phyloP scores from a whole-genome alignment of 1,140 invertebrate genomes.

The Pollicipes pollicipes region DNA sequence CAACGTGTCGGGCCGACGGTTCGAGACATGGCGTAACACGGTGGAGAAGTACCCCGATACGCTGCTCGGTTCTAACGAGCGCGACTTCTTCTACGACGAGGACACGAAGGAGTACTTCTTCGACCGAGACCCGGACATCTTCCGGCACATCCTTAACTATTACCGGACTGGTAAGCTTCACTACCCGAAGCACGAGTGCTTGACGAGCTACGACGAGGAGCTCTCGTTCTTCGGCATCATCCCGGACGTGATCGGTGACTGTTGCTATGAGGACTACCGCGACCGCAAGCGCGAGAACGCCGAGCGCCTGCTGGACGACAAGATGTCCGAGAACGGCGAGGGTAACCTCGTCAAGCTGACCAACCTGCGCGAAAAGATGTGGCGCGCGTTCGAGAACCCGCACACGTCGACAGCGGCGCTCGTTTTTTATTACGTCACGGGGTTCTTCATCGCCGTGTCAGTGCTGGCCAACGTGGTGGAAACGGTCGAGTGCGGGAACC shows the following conservation, averaged over 20 bases:
- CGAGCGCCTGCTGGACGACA: slow-evolving; percentile 85
- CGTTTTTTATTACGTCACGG: slow-evolving; percentile 99
- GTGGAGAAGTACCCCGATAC: slow-evolving; percentile 99
- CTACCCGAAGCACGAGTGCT: no score
- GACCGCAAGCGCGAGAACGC: slow-evolving; percentile 97
- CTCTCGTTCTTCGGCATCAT: slow-evolving; percentile 97
- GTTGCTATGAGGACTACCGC: no score
- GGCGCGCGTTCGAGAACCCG: slow-evolving; percentile 98
- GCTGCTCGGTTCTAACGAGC: slow-evolving; percentile 90
- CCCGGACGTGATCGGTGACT: slow-evolving; percentile 97
- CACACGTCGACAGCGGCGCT: slow-evolving; percentile 94
- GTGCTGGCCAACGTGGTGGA: slow-evolving; percentile 98
- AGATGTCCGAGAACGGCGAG: slow-evolving; percentile 77
- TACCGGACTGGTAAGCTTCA: no score
- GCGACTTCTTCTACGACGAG: no score
- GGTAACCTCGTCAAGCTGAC: slow-evolving; percentile 60
- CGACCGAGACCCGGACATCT: slow-evolving; percentile 97
- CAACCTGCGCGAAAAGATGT: slow-evolving; percentile 74
- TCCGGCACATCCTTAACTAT: slow-evolving; percentile 92
- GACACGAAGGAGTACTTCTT: slow-evolving; percentile 96
- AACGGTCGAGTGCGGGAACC: slow-evolving; percentile 78
- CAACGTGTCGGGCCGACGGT: slow-evolving; percentile 80
- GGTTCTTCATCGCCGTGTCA: slow-evolving; percentile 98
- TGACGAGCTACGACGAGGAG: slow-evolving; percentile 98
- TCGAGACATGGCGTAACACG: slow-evolving; percentile 98